These are phyloP conservation scores for Panopea generosa DNA, from an alignment of 2,888 invertebrate genomes.

Conservation along the genomic window DNA sequence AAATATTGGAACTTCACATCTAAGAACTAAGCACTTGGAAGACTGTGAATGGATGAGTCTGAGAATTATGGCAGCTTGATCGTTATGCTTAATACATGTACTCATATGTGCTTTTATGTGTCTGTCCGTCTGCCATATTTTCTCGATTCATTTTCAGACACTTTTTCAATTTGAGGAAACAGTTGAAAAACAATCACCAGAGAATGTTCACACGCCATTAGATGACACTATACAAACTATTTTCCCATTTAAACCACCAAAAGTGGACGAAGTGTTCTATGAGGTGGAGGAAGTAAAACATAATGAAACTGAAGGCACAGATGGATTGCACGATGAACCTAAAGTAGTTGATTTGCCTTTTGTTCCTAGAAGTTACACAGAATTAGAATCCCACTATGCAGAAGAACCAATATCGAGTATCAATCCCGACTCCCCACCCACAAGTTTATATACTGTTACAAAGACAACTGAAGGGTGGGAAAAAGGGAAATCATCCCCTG, in stretches of 20 bases:
- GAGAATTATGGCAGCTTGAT: constrained; percentile 47
- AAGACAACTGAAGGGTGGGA: constrained; percentile 66
- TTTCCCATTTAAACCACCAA: constrained; percentile 54
- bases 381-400: constrained; percentile 65
- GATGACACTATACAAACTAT: constrained; percentile 23
- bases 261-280: constrained; percentile 51
- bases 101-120: constrained; percentile 9
- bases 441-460: constrained; percentile 57
- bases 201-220: not conserved
- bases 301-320: not conserved
- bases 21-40: no score
- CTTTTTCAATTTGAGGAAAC: constrained; percentile 2
- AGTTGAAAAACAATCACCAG: not conserved
- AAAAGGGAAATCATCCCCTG: constrained; percentile 11
- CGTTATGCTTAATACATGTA: not conserved
- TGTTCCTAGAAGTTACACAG: constrained; percentile 60
- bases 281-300: constrained; percentile 15
- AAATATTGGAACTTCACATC: no score
- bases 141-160: constrained; percentile 48
- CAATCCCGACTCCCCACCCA: constrained; percentile 49
- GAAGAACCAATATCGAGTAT: constrained; percentile 66
- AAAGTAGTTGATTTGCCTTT: constrained; percentile 58
- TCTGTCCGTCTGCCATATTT: constrained; percentile 36
- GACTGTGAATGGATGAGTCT: constrained; percentile 33
- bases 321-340: constrained; percentile 10